phyloP scores from a whole-genome alignment of 2,888 invertebrate species.

The Physocephala rufipes region DNA sequence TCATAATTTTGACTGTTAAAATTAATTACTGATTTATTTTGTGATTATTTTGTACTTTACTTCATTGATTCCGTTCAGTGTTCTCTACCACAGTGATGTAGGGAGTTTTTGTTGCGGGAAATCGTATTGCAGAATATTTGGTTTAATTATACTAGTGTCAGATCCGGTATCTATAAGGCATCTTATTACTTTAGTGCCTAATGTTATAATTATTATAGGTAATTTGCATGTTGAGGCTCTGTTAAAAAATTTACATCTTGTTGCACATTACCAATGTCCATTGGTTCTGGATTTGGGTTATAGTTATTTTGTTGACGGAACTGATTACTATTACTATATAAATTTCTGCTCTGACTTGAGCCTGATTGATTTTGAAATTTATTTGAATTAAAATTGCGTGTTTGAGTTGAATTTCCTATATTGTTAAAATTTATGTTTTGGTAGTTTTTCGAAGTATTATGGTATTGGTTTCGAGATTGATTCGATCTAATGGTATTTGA shows the following conservation, averaged over 20 bases:
- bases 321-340: no score
- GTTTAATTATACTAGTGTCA: conserved; percentile 8
- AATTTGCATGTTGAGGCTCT: conserved; percentile 10
- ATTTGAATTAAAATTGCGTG: no score
- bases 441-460: conserved; percentile 3
- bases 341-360: no score
- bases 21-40: conserved; percentile 6
- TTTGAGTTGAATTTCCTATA: background rate
- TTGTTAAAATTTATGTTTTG: background rate
- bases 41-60: background rate
- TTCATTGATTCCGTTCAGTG: conserved; percentile 8
- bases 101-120: background rate
- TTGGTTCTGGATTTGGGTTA: no score
- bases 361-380: no score
- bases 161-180: background rate
- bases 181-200: conserved; percentile 2
- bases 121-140: background rate
- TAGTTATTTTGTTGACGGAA: no score
- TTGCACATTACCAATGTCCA: no score
- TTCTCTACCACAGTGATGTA: conserved; percentile 2
- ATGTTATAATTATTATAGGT: conserved; percentile 2
- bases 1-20: conserved; percentile 10
- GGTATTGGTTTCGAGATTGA: background rate
- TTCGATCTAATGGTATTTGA: background rate
- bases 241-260: conserved; percentile 9